Conservation (phyloP, 2,888 invertebrate species). For the Ligdia adustata region DNA sequence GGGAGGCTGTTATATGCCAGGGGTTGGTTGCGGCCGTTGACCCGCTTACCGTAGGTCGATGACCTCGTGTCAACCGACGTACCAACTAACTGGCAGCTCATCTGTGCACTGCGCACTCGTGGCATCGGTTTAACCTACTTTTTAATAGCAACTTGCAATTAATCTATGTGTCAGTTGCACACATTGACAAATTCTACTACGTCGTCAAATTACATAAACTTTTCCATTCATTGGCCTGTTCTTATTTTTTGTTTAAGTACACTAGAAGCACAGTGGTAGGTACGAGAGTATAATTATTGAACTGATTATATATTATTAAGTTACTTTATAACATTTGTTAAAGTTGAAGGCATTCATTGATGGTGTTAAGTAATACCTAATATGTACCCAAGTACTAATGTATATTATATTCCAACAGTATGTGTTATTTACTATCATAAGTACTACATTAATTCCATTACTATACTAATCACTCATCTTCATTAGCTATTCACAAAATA, state of each 20-base stretch:
- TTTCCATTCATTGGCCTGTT: slow-evolving; percentile 45
- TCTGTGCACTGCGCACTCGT: not conserved
- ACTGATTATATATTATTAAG: too few species aligned
- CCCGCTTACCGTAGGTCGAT: slow-evolving; percentile 54
- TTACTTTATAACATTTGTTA: too few species aligned
- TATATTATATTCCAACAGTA: too few species aligned
- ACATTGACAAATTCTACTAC: not conserved
- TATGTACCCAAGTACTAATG: too few species aligned
- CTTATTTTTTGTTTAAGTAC: slow-evolving; percentile 6
- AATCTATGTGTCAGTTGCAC: not conserved
- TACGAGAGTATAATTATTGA: too few species aligned
- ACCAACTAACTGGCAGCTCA: slow-evolving; percentile 32
- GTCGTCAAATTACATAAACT: slow-evolving; percentile 43
- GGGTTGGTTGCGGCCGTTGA: slow-evolving; percentile 55
- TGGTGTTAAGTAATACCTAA: too few species aligned
- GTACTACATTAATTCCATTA: too few species aligned
- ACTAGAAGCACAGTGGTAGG: too few species aligned
- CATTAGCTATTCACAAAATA: too few species aligned
- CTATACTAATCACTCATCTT: too few species aligned
- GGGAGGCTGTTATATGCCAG: slow-evolving; percentile 43
- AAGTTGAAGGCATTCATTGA: too few species aligned
- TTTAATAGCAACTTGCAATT: not conserved
- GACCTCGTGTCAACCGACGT: slow-evolving; percentile 68
- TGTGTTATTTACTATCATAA: too few species aligned
- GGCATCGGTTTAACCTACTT: slow-evolving; percentile 4